Conservation (phyloP, 2,797 vertebrate species). For the Gastrophryne carolinensis region DNA sequence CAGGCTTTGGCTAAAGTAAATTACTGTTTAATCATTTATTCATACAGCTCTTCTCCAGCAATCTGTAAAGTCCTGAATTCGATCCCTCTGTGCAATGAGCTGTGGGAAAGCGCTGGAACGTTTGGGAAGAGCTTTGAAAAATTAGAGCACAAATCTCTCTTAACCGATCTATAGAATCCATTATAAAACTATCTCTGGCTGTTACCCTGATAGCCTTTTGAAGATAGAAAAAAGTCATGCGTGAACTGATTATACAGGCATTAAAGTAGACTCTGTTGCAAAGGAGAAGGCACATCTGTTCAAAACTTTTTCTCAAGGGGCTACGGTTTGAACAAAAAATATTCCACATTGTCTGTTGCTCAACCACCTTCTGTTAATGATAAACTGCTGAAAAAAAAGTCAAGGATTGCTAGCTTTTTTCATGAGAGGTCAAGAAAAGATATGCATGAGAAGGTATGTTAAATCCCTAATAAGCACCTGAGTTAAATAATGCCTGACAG, state of each 20-base stretch:
- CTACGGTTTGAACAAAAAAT: background rate
- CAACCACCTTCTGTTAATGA: too few relatives aligned
- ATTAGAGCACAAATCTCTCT: slow-evolving; percentile 15
- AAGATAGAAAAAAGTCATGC: slow-evolving; percentile 10
- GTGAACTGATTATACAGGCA: slow-evolving; percentile 8
- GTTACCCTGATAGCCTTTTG: slow-evolving; percentile 1
- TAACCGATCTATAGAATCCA: slow-evolving; percentile 32
- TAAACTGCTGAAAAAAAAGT: too few relatives aligned
- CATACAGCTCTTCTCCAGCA: background rate
- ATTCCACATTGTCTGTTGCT: too few relatives aligned
- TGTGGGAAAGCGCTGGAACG: slow-evolving; percentile 21
- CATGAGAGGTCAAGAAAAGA: too few relatives aligned
- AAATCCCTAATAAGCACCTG: too few relatives aligned
- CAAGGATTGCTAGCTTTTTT: too few relatives aligned
- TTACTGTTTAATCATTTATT: background rate
- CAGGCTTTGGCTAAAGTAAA: background rate
- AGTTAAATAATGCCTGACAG: too few relatives aligned
- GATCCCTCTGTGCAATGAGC: slow-evolving; percentile 2
- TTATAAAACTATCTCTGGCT: slow-evolving; percentile 32
- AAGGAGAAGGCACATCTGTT: too few relatives aligned
- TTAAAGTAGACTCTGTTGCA: slow-evolving; percentile 6
- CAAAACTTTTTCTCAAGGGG: background rate
- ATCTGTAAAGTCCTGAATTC: background rate
- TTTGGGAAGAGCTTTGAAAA: slow-evolving; percentile 14
- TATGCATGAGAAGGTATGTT: too few relatives aligned